Conservation (phyloP, 2,888 invertebrate genomes). For the Conops quadrifasciatus region DNA sequence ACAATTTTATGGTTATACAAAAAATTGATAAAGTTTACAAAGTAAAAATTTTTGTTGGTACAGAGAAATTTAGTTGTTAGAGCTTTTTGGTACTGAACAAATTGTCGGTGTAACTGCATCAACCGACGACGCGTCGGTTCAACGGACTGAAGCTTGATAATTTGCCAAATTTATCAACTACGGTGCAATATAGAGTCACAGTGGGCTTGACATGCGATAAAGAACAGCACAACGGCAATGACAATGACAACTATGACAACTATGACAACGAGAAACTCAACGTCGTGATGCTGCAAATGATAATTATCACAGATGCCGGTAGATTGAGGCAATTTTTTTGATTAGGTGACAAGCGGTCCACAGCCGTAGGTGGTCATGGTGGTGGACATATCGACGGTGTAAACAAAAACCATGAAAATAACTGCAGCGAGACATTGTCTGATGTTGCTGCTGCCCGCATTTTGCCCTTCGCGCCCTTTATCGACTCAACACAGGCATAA, state of each 20-base stretch:
- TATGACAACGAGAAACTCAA: slow-evolving; percentile 7
- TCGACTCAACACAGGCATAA: slow-evolving; percentile 11
- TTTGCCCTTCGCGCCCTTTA: not conserved
- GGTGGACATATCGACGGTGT: not conserved
- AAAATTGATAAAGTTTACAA: too few relatives aligned
- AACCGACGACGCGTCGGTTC: too few relatives aligned
- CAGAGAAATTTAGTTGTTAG: too few relatives aligned
- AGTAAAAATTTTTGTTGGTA: too few relatives aligned
- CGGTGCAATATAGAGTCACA: too few relatives aligned
- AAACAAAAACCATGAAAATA: not conserved
- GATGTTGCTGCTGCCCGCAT: not conserved
- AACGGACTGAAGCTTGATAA: too few relatives aligned
- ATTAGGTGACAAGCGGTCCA: slow-evolving; percentile 30
- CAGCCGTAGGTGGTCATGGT: slow-evolving; percentile 3
- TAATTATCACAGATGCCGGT: slow-evolving; percentile 16
- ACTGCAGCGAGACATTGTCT: not conserved
- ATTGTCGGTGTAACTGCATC: too few relatives aligned
- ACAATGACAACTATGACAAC: not conserved
- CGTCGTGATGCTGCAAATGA: slow-evolving; percentile 1
- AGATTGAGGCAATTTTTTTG: slow-evolving; percentile 24
- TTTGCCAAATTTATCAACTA: too few relatives aligned
- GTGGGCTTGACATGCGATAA: too few relatives aligned
- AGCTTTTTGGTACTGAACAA: too few relatives aligned
- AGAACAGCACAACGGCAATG: too few relatives aligned
- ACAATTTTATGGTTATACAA: too few relatives aligned